Conservation (phyloP, 2,113 vertebrate species). For the Ploceus nigricollis region DNA sequence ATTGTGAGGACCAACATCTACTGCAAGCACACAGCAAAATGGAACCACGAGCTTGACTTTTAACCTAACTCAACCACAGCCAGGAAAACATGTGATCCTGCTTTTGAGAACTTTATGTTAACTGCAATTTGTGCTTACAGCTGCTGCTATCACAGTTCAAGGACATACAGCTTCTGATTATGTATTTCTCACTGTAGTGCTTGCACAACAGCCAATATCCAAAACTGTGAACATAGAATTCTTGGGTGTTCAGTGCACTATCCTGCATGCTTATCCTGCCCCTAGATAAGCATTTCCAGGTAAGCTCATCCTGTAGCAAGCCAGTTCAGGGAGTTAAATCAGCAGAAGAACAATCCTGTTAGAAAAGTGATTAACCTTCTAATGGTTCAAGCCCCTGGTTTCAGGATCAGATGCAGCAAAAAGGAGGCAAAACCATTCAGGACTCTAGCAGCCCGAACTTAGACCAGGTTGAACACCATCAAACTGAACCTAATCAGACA, state of each 20-base stretch:
- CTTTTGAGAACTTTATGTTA: neutral
- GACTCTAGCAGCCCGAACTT: neutral
- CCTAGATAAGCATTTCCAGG: neutral
- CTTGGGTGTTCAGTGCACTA: neutral
- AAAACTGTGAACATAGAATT: neutral
- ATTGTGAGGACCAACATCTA: neutral
- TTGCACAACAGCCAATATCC: neutral
- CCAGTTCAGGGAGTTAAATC: neutral
- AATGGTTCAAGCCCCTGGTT: neutral
- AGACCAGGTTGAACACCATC: neutral
- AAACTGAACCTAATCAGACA: neutral
- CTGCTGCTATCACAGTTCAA: neutral
- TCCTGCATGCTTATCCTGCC: no score
- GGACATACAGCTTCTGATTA: accelerated
- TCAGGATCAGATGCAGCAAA: neutral
- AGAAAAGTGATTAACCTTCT: neutral
- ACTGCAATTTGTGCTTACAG: neutral
- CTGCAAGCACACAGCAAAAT: neutral
- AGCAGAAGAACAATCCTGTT: neutral
- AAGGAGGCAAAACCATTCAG: neutral
- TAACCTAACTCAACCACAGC: neutral
- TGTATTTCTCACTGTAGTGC: neutral
- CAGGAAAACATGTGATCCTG: neutral
- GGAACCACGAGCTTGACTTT: neutral
- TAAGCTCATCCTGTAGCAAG: neutral